Percentiles rank a stretch among this genome's conserved stretches.
Evolutionary conservation across 1,140 invertebrate species (phyloP).

Genomic region (Nebria ingens): DNA sequence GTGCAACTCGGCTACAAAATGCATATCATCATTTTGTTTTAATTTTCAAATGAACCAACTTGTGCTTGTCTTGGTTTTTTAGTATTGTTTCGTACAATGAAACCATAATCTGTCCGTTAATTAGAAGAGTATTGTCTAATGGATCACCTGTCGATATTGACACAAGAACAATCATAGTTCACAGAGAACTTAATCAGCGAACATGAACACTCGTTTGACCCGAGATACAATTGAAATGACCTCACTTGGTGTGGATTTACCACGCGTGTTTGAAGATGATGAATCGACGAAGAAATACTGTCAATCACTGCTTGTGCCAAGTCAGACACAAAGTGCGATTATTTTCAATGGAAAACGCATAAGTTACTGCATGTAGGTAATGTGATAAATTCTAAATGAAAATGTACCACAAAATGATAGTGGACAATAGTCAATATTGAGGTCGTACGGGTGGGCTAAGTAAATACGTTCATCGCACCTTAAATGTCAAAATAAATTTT

Average conservation of each 20-base stretch:
- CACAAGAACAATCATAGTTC: background rate
- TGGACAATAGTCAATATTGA: slow-evolving; percentile 8
- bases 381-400: slow-evolving; percentile 14
- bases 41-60: too few relatives aligned
- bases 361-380: slow-evolving; percentile 13
- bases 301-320: too few relatives aligned
- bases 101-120: too few relatives aligned
- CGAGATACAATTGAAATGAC: slow-evolving; percentile 16
- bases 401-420: slow-evolving; percentile 11
- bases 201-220: slow-evolving; percentile 20
- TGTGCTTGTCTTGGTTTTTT: too few relatives aligned
- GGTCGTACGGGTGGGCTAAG: slow-evolving; percentile 16
- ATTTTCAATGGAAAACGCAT: slow-evolving; percentile 16
- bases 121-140: too few relatives aligned
- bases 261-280: background rate
- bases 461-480: slow-evolving; percentile 12
- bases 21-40: too few relatives aligned
- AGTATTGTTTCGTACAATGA: too few relatives aligned
- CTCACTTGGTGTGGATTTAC: slow-evolving; percentile 2
- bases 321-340: too few relatives aligned
- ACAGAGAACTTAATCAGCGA: slow-evolving; percentile 16
- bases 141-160: slow-evolving; percentile 11
- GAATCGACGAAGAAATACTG: slow-evolving; percentile 7
- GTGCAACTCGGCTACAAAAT: too few relatives aligned
- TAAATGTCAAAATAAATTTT: slow-evolving; percentile 13